phyloP scores from a whole-genome alignment of 1,140 invertebrate genomes.

The Lepidotrigona ventralis region DNA sequence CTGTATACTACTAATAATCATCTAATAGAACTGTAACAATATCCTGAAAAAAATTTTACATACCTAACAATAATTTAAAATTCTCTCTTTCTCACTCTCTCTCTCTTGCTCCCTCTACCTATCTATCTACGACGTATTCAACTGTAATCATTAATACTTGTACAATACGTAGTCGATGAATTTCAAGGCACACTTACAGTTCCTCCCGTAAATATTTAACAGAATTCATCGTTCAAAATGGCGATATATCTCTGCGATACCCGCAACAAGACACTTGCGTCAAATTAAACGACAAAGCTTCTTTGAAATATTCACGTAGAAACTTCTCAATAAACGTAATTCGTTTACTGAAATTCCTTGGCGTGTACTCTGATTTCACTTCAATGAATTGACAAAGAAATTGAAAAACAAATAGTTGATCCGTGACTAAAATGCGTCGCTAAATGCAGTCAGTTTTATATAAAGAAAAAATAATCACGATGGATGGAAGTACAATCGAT shows the following conservation, averaged over 20 bases:
- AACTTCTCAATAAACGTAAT: constrained; percentile 9
- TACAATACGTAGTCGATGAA: neutral
- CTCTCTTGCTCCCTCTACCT: neutral
- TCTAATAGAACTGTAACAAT: neutral
- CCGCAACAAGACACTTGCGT: constrained; percentile 48
- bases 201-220: neutral
- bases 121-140: neutral
- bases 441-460: neutral
- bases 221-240: neutral
- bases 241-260: constrained; percentile 46
- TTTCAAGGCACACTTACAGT: neutral
- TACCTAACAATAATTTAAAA: neutral
- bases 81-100: too few species aligned
- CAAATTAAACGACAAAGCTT: neutral
- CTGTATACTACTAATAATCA: neutral
- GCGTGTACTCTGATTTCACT: too few species aligned
- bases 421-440: too few species aligned
- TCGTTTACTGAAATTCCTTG: neutral
- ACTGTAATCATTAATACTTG: neutral
- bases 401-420: neutral
- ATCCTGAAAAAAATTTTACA: neutral
- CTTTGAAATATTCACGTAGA: too few species aligned
- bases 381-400: neutral
- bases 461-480: neutral
- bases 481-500: constrained; percentile 28